Base-by-base conservation (phyloP, 1,140 invertebrate genomes). In the Myzus persicae region DNA sequence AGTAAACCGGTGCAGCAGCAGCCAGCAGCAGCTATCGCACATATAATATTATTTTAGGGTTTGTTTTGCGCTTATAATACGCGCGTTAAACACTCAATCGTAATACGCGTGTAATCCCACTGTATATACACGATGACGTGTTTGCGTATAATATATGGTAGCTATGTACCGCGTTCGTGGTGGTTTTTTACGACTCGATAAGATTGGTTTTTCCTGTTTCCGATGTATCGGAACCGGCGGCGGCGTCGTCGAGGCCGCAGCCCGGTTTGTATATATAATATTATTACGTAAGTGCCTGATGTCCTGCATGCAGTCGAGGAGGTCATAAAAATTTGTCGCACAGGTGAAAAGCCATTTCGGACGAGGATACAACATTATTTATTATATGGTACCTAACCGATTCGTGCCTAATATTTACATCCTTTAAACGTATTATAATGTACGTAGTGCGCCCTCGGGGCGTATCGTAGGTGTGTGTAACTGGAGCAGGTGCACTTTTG, bases 401-500 rank as follows among this genome's bases (percentile, higher is more conserved):
- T 92, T 84, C 48, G 91, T 54, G 48, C 88, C 88, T 54, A 90
- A 90, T 93, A 54, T 93, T 93, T 93, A 85, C 81, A 51, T 93
- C 91, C 81, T 93, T 93, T 85, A 85, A 93, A 93, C 91, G 91
- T n/a, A n/a, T 54, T 84, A 42, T 51, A 51, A n/a, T n/a, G n/a
- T 36, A 82, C 46, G 44, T n/a, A n/a, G n/a, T 51, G 42, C 59
- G 46, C 91, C 76, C 91, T 48, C 81, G 46, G 76, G 76, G 76
- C 76, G 91, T 84, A 93, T 93, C 22, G 91, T 93, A 92, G 67
- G 91, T 90, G 88, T 91, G 59, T 82, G 36, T 92, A 92, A 92
- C 76, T 84, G 91, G 67, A 93, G 91, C 91, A 93, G 91, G 91
- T 93, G 91, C 91, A 85, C 91, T 93, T 93, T 85, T 93, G 91